These are phyloP conservation scores for Smittia aterrima DNA, from an alignment of 2,888 invertebrate species.

Conservation along the genomic window DNA sequence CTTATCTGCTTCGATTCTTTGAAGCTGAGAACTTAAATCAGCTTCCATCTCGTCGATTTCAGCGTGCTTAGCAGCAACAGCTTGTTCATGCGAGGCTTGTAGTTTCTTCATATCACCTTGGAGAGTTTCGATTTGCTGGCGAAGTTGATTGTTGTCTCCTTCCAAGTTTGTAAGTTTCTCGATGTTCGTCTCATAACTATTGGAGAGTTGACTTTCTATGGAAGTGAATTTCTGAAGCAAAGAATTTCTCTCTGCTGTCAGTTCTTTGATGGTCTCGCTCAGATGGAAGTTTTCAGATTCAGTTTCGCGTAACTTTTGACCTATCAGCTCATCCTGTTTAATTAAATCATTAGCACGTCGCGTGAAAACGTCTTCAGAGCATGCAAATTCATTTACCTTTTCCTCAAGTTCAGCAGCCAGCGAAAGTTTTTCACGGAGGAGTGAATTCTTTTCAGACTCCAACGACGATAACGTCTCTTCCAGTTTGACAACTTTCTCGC, in stretches of 20 bases:
- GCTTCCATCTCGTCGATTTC: constrained; percentile 57
- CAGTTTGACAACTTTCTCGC: constrained; percentile 62
- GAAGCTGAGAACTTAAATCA: constrained; percentile 55
- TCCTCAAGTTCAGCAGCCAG: constrained; percentile 61
- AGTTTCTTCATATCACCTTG: constrained; percentile 56
- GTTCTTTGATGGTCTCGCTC: constrained; percentile 3
- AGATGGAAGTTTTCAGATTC: constrained; percentile 49
- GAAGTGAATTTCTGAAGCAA: constrained; percentile 5
- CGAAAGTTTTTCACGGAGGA: constrained; percentile 62
- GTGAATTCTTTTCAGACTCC: constrained; percentile 60
- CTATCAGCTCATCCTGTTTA: constrained; percentile 63
- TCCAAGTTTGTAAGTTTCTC: constrained; percentile 48
- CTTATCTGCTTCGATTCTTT: constrained; percentile 48
- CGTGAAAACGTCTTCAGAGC: constrained; percentile 63
- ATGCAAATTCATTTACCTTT: constrained; percentile 62
- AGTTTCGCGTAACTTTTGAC: constrained; percentile 57
- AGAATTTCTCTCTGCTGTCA: background rate
- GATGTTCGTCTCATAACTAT: constrained; percentile 56
- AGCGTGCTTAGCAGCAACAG: constrained; percentile 51
- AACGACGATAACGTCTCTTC: constrained; percentile 65
- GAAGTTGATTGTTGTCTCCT: constrained; percentile 56
- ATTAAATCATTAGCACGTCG: constrained; percentile 62
- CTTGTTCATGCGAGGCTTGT: constrained; percentile 53
- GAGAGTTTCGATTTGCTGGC: constrained; percentile 55
- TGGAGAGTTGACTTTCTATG: constrained; percentile 44